A percentile compares a stretch with the other conserved stretches of the same genome.
Conservation (phyloP, 2,888 invertebrate species). For the Selenia dentaria region DNA sequence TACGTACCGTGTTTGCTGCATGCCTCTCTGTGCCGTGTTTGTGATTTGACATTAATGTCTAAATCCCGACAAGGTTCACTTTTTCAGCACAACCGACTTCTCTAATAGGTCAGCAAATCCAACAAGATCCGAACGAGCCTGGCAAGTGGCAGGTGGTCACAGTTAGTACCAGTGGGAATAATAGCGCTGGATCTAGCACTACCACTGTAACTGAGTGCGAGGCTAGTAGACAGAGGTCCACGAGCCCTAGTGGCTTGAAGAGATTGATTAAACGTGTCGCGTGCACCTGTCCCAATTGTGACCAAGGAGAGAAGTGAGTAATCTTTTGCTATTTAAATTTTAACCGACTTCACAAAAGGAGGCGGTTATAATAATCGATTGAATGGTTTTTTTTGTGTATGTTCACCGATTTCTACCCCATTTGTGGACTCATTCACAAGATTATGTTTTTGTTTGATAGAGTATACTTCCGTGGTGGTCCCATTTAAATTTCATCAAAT, state of each 20-base stretch:
- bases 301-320: slow-evolving; percentile 91
- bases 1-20: slow-evolving; percentile 3
- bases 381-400: no score
- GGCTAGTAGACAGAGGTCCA: slow-evolving; percentile 55
- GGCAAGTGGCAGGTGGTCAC: slow-evolving; percentile 93
- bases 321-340: no score
- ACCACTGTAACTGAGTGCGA: slow-evolving; percentile 60
- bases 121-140: slow-evolving; percentile 93
- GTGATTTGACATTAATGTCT: slow-evolving; percentile 16
- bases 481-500: no score
- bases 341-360: no score
- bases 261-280: slow-evolving; percentile 93
- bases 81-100: slow-evolving; percentile 20
- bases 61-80: slow-evolving; percentile 21
- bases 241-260: slow-evolving; percentile 60
- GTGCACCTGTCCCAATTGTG: slow-evolving; percentile 98
- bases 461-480: no score
- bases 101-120: slow-evolving; percentile 87
- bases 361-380: no score
- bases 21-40: slow-evolving; percentile 20
- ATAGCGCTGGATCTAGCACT: slow-evolving; percentile 14
- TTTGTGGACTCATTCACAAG: no score
- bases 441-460: no score
- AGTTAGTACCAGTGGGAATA: slow-evolving; percentile 46
- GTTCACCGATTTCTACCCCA: no score